Evolutionary conservation across 2,113 vertebrate species (phyloP).

Genomic region (Mormyrus lacerda): DNA sequence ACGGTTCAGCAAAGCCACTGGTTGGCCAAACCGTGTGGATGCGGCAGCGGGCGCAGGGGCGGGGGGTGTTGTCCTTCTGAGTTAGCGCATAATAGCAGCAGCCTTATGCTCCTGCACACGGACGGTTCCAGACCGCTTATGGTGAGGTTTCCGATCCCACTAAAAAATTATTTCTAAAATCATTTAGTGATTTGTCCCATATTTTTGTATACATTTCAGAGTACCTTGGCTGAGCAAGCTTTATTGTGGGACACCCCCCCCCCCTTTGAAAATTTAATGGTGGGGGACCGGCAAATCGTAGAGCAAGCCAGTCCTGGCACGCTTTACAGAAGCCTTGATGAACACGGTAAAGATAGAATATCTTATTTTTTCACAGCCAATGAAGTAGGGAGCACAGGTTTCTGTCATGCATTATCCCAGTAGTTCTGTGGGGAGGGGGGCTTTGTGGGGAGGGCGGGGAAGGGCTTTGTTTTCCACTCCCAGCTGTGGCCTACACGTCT

Average conservation of each 20-base stretch:
- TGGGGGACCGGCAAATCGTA: not conserved
- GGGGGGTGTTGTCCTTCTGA: too few species aligned
- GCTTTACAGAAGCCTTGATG: not conserved
- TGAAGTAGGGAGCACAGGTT: constrained; percentile 32
- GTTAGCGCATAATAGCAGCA: not conserved
- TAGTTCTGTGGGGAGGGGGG: constrained; percentile 40
- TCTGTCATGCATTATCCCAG: constrained; percentile 57
- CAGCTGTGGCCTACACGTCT: constrained; percentile 57
- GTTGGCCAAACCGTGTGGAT: not conserved
- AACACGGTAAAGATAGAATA: constrained; percentile 52
- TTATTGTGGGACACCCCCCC: not conserved
- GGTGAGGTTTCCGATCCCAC: too few species aligned
- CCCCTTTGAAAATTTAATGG: not conserved
- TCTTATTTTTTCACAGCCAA: constrained; percentile 56
- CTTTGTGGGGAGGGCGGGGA: not conserved
- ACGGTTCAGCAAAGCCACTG: not conserved
- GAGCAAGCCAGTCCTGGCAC: not conserved
- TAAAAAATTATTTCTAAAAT: not conserved
- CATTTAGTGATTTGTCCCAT: not conserved
- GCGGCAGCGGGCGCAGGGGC: not conserved
- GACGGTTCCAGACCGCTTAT: not conserved
- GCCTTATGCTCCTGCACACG: not conserved
- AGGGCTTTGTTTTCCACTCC: constrained; percentile 55
- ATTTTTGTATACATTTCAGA: not conserved
- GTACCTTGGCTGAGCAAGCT: not conserved